These are phyloP conservation scores for Cynopterus brachyotis DNA, from an alignment of 2,113 vertebrate genomes.

Conservation along the genomic window DNA sequence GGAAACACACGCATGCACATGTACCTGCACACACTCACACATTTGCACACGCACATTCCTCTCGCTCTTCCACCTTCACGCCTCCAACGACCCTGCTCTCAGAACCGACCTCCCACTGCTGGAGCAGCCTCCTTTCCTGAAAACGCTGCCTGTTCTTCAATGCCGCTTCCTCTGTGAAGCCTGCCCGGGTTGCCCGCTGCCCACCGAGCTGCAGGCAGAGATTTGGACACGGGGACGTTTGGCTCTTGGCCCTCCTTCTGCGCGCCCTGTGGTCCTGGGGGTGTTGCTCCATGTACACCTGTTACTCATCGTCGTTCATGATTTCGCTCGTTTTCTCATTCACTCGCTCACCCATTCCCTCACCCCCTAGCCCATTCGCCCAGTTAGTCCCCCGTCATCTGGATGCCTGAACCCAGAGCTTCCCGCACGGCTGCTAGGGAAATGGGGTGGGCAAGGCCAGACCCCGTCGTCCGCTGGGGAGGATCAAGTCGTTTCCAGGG, in stretches of 20 bases:
- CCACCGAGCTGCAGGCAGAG: accelerated
- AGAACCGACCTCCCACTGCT: neutral
- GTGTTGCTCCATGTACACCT: too few relatives aligned
- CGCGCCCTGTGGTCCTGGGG: neutral
- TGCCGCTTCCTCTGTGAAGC: neutral
- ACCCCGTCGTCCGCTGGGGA: accelerated
- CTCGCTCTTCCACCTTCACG: neutral
- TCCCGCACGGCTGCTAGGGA: neutral
- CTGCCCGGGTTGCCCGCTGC: neutral
- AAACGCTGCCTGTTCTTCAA: neutral
- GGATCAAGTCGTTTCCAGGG: accelerated
- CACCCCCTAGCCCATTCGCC: accelerated
- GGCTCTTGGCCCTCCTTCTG: neutral
- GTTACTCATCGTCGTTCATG: accelerated
- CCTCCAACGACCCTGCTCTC: neutral
- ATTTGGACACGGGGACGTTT: accelerated
- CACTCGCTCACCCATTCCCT: neutral
- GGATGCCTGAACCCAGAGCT: neutral
- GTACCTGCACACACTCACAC: neutral
- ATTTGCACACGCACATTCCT: too few relatives aligned
- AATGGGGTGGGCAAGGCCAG: too few relatives aligned
- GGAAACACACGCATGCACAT: neutral
- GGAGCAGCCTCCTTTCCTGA: neutral
- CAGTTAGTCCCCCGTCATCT: accelerated
- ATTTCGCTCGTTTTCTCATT: too few relatives aligned